Evolutionary conservation across 2,888 invertebrate species (phyloP).

Genomic region (Chalcis sispes): DNA sequence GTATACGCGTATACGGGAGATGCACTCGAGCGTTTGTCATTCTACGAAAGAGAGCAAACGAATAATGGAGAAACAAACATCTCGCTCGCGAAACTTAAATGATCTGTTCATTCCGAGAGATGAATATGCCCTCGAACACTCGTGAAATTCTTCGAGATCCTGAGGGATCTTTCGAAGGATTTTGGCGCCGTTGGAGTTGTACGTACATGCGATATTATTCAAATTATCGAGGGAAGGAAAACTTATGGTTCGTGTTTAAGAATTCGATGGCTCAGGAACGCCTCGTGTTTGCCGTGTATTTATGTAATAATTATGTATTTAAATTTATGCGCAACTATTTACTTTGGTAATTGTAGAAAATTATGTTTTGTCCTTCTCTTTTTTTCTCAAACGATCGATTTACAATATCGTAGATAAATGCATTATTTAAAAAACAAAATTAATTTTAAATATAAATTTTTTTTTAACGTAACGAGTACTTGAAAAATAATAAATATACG

Average conservation of each 20-base stretch:
- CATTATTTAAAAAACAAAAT: too few species aligned
- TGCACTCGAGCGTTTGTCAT: constrained; percentile 39
- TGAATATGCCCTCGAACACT: constrained; percentile 20
- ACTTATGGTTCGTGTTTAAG: not conserved
- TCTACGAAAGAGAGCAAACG: constrained; percentile 9
- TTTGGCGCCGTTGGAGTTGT: constrained; percentile 26
- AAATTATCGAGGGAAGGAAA: constrained; percentile 1
- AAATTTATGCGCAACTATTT: too few species aligned
- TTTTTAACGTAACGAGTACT: too few species aligned
- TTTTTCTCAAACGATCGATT: too few species aligned
- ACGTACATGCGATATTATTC: not conserved
- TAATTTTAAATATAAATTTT: too few species aligned
- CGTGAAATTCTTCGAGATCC: constrained; percentile 15
- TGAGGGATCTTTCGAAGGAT: constrained; percentile 9
- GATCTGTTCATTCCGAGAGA: constrained; percentile 24
- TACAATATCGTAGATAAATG: too few species aligned
- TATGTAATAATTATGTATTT: too few species aligned
- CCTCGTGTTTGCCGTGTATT: too few species aligned
- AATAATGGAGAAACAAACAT: not conserved
- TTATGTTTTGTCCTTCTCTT: too few species aligned
- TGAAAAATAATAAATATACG: too few species aligned
- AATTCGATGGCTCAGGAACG: not conserved
- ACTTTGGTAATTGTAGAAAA: too few species aligned
- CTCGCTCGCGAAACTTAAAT: constrained; percentile 20
- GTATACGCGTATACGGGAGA: not conserved